Base-by-base conservation (phyloP, 2,797 vertebrate genomes). In the Onychomys leucogaster region DNA sequence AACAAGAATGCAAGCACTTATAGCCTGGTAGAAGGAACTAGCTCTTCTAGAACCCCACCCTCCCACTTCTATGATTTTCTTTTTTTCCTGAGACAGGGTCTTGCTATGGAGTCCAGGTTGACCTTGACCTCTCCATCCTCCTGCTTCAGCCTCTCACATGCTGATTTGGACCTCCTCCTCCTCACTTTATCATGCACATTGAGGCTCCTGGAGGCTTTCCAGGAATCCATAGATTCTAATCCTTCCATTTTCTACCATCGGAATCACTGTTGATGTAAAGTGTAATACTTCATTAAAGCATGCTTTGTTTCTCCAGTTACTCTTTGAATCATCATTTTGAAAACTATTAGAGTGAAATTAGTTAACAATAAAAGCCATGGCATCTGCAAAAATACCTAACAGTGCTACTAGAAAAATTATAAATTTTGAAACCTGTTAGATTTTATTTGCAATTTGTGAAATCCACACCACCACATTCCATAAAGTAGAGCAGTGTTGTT, bases 321-420 rank as follows among this genome's bases (percentile, higher is more conserved):
- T 82, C 41, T 83, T 32, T 63, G 59, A 65, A 84, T 3, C 27
- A 63, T 84, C 29, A 52, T 82, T 94, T 94, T 93, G 59, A 84
- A 63, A 55, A 37, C 59, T 61, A 89, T 43, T 37, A 89, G 19
- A 89, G n/a, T 90, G 78, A 59, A 84, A 93, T 43, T 65, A 71
- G 13, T 84, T 90, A 65, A 84, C 3, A 82, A n/a, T 32, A 85
- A 94, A 96, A 59, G 76, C 96, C 13, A 14, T 81, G 85, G 69
- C 27, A 94, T 43, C 19, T 76, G 23, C 37, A 29, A 61, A 65
- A 94, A 92, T 80, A 73, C 46, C 52, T 92, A 90, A 23, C 8
- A 78, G 61, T 69, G 37, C 23, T 29, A 77, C 37, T 43, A 69
- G 59, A 55, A 75, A 88, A 41, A 52, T 29, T 13, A 52, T 10